A percentile compares a stretch with the other conserved stretches of the same genome.
Conservation (phyloP, 1,140 invertebrate genomes). For the Trachymyrmex septentrionalis region DNA sequence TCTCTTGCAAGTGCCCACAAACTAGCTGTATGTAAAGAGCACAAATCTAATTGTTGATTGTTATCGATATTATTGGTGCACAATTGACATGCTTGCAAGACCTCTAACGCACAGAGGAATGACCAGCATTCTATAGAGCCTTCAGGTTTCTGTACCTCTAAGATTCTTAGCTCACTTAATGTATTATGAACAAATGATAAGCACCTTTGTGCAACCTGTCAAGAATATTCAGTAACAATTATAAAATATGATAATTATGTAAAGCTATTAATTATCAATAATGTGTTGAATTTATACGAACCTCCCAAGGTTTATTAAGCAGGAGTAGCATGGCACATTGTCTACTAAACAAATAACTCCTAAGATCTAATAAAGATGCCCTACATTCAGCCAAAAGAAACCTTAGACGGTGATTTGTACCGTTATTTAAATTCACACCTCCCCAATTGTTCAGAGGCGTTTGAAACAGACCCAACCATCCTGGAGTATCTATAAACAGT, state of each 20-base stretch:
- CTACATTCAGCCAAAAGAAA: slow-evolving; percentile 90
- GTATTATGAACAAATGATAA: slow-evolving; percentile 95
- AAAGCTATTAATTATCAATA: slow-evolving; percentile 15
- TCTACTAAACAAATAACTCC: slow-evolving; percentile 97
- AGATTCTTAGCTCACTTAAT: slow-evolving; percentile 92
- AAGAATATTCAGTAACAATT: slow-evolving; percentile 34
- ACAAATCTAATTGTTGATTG: slow-evolving; percentile 89
- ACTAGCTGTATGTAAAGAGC: slow-evolving; percentile 95
- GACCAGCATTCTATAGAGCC: slow-evolving; percentile 97
- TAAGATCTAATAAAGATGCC: slow-evolving; percentile 94
- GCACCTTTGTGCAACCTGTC: slow-evolving; percentile 93
- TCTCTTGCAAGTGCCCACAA: slow-evolving; percentile 97
- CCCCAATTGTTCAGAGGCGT: slow-evolving; percentile 93
- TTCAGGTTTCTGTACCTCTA: slow-evolving; percentile 92
- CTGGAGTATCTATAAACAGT: slow-evolving; percentile 89
- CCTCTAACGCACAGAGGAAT: slow-evolving; percentile 96
- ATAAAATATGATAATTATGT: background rate
- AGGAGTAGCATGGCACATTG: slow-evolving; percentile 95
- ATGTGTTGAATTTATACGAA: slow-evolving; percentile 82
- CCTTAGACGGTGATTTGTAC: slow-evolving; percentile 90
- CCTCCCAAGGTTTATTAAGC: slow-evolving; percentile 93
- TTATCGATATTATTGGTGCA: slow-evolving; percentile 89
- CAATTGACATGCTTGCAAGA: slow-evolving; percentile 92
- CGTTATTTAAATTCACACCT: slow-evolving; percentile 91
- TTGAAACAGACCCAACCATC: slow-evolving; percentile 93